A percentile compares a stretch with the other conserved stretches of the same genome.
Conservation (phyloP, 1,140 invertebrate genomes). For the Aphelenchoides fujianensis region DNA sequence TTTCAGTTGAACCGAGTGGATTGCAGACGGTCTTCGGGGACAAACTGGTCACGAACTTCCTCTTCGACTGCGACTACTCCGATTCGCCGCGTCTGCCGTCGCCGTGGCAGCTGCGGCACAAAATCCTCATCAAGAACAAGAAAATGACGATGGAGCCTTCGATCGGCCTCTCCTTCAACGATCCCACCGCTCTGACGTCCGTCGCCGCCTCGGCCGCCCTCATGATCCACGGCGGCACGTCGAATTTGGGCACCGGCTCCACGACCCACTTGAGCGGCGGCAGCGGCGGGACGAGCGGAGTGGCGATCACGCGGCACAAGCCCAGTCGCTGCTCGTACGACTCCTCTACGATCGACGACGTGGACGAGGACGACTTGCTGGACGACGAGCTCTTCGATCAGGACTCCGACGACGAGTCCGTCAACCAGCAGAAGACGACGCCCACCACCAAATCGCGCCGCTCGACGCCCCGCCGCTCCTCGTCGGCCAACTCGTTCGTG, state of each 20-base stretch:
- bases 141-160: slow-evolving; percentile 67
- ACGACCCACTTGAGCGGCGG: background rate
- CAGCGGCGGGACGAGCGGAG: slow-evolving; percentile 26
- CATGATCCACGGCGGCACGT: background rate
- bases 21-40: slow-evolving; percentile 82
- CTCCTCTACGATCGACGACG: slow-evolving; percentile 54
- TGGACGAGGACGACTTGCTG: slow-evolving; percentile 57
- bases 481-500: slow-evolving; percentile 7
- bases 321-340: slow-evolving; percentile 56
- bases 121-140: slow-evolving; percentile 78
- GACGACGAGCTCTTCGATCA: slow-evolving; percentile 56
- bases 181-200: background rate
- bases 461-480: background rate
- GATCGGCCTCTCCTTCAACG: slow-evolving; percentile 25
- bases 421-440: slow-evolving; percentile 2
- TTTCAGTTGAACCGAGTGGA: slow-evolving; percentile 18
- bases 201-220: background rate
- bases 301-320: slow-evolving; percentile 38
- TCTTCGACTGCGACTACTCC: slow-evolving; percentile 81
- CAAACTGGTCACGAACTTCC: slow-evolving; percentile 80
- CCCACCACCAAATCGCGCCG: slow-evolving; percentile 11
- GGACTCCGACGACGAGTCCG: slow-evolving; percentile 50
- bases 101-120: slow-evolving; percentile 77
- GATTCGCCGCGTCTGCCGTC: slow-evolving; percentile 76
- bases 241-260: slow-evolving; percentile 18